These are phyloP conservation scores for Argya squamiceps DNA, from an alignment of 2,797 vertebrate species.

Conservation along the genomic window DNA sequence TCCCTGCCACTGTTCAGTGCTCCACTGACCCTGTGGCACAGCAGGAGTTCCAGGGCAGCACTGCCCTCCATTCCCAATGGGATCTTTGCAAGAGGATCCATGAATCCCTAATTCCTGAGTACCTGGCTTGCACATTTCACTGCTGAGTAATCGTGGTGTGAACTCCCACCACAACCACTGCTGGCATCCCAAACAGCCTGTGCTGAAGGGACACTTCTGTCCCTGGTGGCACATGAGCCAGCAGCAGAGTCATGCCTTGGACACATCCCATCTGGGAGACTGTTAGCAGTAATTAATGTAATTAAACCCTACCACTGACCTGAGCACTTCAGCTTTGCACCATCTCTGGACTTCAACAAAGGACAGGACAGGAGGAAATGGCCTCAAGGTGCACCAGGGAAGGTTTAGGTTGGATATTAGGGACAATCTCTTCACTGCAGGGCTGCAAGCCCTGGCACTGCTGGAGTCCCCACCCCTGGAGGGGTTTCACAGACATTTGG, in stretches of 20 bases:
- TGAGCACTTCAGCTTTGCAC: not conserved
- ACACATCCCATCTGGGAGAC: not conserved
- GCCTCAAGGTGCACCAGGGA: not conserved
- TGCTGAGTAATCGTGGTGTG: not conserved
- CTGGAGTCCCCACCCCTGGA: not conserved
- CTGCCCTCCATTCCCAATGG: not conserved
- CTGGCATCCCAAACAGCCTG: not conserved
- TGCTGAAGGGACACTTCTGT: not conserved
- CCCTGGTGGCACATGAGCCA: not conserved
- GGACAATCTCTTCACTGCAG: not conserved
- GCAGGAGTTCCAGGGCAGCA: fast-evolving
- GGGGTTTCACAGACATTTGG: not conserved
- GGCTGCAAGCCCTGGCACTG: not conserved
- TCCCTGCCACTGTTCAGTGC: not conserved
- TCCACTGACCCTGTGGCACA: not conserved
- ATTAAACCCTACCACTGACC: not conserved
- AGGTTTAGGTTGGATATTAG: not conserved
- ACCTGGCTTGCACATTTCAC: not conserved
- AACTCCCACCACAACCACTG: not conserved
- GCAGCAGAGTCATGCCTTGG: not conserved
- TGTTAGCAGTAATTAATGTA: not conserved
- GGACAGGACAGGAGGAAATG: not conserved
- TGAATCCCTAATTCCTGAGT: not conserved
- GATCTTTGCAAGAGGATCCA: not conserved
- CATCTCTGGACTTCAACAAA: not conserved